Base-by-base conservation (phyloP, 35 echinoderm and acorn worm species). In the Patiria miniata region DNA sequence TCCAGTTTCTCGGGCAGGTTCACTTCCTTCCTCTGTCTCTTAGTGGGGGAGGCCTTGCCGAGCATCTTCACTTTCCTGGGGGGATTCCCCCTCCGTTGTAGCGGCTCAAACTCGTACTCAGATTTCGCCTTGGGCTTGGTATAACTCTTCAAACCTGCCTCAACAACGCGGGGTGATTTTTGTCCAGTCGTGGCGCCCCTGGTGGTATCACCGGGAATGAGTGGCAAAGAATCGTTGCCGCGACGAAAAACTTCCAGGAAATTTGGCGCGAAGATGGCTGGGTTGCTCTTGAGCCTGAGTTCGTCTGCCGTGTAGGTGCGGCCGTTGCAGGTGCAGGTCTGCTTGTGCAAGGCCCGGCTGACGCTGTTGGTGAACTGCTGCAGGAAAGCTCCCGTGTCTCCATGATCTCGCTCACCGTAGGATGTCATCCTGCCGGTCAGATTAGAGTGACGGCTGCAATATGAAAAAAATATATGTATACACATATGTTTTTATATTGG, bases 291-390 rank as follows among this genome's bases (percentile, higher is more conserved):
- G 8, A 88, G 85, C 36, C 77, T 81, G 19, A 97, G 88, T 83
- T 97, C 95, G 1, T 93, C 76, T 1, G 95, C 88, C 0, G 92
- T 77, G 68, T 93, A 93, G 23, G 79, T 26, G 36, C 87, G 90
- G 36, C 95, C 87, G 14, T 85, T 88, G 51, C 94, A 92, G 38
- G 78, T 90, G 39, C 85, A 90, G 21, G 57, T 57, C 82, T 97
- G 87, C 80, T 97, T 97, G 51, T 93, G 95, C n/a, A 97, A 80
- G 2, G 95, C 95, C 1, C 77, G 84, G 61, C 87, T 97, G 61
- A 97, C 86, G 81, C 95, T 97, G 69, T 97, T 97, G 16, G 95
- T 93, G 40, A 97, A 93, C 15, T 89, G 83, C 33, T 97, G 95
- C 0, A 97, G 81, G 65, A 97, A 97, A 14, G 87, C 39, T 10